Evolutionary conservation across 2,797 vertebrate species (phyloP), one percentile per base, ranked within the genome.

Genomic region (Myiotriccus ornatus): DNA sequence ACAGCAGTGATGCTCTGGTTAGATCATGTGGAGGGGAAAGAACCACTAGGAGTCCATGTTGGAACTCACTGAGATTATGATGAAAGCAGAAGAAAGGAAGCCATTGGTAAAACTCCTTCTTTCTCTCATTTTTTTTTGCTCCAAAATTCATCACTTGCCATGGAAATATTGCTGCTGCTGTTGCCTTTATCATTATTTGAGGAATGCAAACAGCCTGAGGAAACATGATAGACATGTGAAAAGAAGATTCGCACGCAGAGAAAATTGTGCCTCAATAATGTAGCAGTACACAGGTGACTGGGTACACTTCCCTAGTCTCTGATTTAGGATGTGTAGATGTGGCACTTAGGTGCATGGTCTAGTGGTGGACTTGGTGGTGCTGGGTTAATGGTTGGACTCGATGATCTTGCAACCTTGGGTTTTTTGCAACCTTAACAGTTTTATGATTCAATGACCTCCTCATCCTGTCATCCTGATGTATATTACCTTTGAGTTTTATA

Each of bases 1-100:
- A 96, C 87, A 74, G 94, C 68, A 89, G 59, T 88, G 89, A 92
- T 77, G 82, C 34, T 86, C n/a, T 84, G 50, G 69, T 96, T 95
- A 97, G 92, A 90, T 95, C 47, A 75, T 92, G 71, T 59, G 70
- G 67, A 94, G 84, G 63, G 82, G 59, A 89, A 92, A 93, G 63
- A 85, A 56, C 71, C 50, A 57, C 93, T 93, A 81, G 39, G 28
- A 28, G 35, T 62, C 49, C 53, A 25, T 84, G 69, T 24, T 93
- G 73, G 65, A 90, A 65, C 39, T 94, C 75, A 64, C 50, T 87
- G 91, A 91, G 75, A 85, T 94, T 78, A 37, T 21, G 56, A 43
- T n/a, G 62, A 87, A 94, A 94, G 59, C 43, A 65, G 77, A 84
- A 77, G 64, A 92, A 95, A 79, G 47, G 82, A 92, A 91, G 19